Conservation (phyloP, 23 tunicate genomes). For the Phallusia fumigata region DNA sequence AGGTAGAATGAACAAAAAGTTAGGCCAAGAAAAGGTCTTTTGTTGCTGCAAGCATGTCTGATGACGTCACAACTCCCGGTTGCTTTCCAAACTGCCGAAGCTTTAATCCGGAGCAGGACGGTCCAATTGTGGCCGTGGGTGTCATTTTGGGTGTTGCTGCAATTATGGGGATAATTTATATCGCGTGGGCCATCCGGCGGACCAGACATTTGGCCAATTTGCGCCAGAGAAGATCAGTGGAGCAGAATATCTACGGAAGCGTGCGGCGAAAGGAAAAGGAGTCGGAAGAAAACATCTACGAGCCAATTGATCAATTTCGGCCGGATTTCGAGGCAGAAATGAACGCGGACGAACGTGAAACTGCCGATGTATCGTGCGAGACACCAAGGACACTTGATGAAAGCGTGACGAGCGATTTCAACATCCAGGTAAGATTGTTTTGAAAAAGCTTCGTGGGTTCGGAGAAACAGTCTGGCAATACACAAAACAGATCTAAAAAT, state of each 20-base stretch:
- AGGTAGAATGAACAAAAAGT: neutral
- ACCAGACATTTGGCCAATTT: neutral
- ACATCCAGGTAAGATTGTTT: too few relatives aligned
- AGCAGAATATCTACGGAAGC: neutral
- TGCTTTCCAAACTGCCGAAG: neutral
- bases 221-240: neutral
- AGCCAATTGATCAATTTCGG: neutral
- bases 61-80: neutral
- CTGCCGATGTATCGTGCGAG: neutral
- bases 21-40: neutral
- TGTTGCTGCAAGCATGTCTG: neutral
- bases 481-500: too few relatives aligned
- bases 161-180: neutral
- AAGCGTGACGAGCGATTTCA: too few relatives aligned
- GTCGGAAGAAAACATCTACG: slow-evolving; percentile 2
- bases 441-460: too few relatives aligned
- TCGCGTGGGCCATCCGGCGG: neutral
- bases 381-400: too few relatives aligned
- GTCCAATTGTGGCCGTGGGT: neutral
- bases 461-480: too few relatives aligned
- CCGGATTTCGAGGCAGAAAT: neutral
- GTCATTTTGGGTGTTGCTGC: neutral
- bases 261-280: neutral
- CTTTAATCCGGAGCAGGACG: neutral
- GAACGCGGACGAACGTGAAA: neutral